phyloP scores from a whole-genome alignment of 2,888 invertebrate species.

The Mimas tiliae region DNA sequence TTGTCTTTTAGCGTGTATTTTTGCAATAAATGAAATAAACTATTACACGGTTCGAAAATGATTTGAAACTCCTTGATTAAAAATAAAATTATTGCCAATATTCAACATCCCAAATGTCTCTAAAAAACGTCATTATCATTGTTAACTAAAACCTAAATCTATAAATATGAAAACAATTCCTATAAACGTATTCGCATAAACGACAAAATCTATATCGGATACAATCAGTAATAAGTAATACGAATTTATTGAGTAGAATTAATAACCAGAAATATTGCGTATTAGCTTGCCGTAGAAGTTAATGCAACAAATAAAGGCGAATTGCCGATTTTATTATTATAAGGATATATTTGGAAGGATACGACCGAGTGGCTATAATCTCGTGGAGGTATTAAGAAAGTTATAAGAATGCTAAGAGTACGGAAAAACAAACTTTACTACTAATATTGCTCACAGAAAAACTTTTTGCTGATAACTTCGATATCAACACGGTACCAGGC shows the following conservation, averaged over 20 bases:
- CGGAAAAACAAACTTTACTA: slow-evolving; percentile 65
- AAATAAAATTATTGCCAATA: too few species aligned
- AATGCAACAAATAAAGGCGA: slow-evolving; percentile 73
- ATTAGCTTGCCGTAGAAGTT: slow-evolving; percentile 66
- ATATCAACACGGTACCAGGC: not conserved
- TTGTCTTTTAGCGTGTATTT: too few species aligned
- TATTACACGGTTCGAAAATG: too few species aligned
- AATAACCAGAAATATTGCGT: slow-evolving; percentile 71
- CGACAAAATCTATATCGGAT: slow-evolving; percentile 40
- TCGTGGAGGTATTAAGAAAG: slow-evolving; percentile 78
- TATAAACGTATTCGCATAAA: slow-evolving; percentile 30
- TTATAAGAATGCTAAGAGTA: slow-evolving; percentile 74
- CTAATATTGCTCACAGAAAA: slow-evolving; percentile 74
- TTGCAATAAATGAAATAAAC: too few species aligned
- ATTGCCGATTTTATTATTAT: slow-evolving; percentile 75
- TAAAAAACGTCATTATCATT: not conserved
- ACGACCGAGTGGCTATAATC: slow-evolving; percentile 74
- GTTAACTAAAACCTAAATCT: slow-evolving; percentile 1
- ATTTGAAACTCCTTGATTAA: too few species aligned
- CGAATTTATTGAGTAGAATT: slow-evolving; percentile 78
- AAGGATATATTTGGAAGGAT: slow-evolving; percentile 43
- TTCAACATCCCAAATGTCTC: not conserved
- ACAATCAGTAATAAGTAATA: slow-evolving; percentile 51
- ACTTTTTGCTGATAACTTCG: slow-evolving; percentile 68
- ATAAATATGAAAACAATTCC: slow-evolving; percentile 40